These are phyloP conservation scores for Hypanus sabinus DNA, from an alignment of 2,113 vertebrate genomes.

Conservation along the genomic window DNA sequence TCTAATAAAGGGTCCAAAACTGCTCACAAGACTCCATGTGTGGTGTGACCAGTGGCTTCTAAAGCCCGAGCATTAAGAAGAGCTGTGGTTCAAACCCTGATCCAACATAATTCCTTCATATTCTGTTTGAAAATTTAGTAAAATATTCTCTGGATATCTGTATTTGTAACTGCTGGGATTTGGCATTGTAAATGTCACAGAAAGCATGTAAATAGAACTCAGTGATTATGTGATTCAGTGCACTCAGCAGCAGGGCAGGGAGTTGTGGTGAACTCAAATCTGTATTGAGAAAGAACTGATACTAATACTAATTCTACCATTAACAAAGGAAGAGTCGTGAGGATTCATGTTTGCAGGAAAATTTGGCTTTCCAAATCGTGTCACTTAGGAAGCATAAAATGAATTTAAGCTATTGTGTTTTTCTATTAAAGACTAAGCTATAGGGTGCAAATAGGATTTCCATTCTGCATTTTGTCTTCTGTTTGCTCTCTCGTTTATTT, in stretches of 20 bases:
- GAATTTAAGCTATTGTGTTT: background rate
- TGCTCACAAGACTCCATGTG: too few relatives aligned
- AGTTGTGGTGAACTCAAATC: background rate
- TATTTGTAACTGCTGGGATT: background rate
- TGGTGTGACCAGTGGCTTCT: too few relatives aligned
- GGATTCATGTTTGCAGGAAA: background rate
- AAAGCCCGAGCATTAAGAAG: too few relatives aligned
- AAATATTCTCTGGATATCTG: background rate
- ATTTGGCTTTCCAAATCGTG: background rate
- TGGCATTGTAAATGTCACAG: background rate
- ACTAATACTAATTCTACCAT: background rate
- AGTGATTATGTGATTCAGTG: background rate
- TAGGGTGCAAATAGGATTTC: background rate
- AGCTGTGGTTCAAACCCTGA: background rate
- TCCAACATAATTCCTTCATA: background rate
- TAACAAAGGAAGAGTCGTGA: background rate
- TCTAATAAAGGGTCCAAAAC: too few relatives aligned
- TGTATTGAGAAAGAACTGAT: background rate
- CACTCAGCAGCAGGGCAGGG: background rate
- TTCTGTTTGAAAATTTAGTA: background rate
- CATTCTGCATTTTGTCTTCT: too few relatives aligned
- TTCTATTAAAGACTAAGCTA: background rate
- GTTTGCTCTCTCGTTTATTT: too few relatives aligned
- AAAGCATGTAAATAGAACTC: background rate
- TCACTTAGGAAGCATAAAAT: background rate